Evolutionary conservation across 2,797 vertebrate genomes (phyloP), one percentile per base, ranked within the genome.

Genomic region (Sus cebifrons): DNA sequence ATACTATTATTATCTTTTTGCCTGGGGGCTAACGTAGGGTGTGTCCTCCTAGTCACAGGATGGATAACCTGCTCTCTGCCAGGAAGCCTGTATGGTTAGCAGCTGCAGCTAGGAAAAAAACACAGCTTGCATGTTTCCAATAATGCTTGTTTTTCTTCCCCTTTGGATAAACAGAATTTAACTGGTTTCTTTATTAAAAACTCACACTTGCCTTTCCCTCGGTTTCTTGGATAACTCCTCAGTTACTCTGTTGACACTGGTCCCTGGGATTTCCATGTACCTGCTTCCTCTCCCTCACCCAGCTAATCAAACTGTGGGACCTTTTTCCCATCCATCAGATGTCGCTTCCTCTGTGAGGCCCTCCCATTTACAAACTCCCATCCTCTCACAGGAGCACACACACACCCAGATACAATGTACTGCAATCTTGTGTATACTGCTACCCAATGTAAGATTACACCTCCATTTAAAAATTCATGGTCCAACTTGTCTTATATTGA

Each of bases 1-100:
- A 98, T 97, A 97, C 98, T 99, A 98, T 99, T 98, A 99, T 99
- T 99, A 99, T 99, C 98, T 98, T 94, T 92, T 21, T 93, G 97
- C 98, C 98, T 97, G 91, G 58, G 95, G 98, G 98, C 97, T 96
- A 96, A 87, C 91, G 95, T 84, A 97, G 98, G 98, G 97, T 96
- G 98, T 98, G 98, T 97, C 86, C 96, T 96, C 94, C 23, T 54
- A 89, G 86, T 94, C 87, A 85, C 95, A 94, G 93, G 73, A 90
- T 3, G 95, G 95, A 97, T 97, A 98, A 98, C 98, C 98, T 97
- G 98, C 98, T 97, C 97, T 82, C 96, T 96, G 95, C 98, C 95
- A 94, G 89, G 93, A 94, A 74, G 79, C 93, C 70, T 27, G 29
- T 16, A 11, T 70, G 90, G 20, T 71, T 65, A 78, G 75, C 95